Percentiles rank a stretch among this genome's conserved stretches.
Conservation (phyloP, 2,113 vertebrate species). For the Corythoichthys haematopterus region DNA sequence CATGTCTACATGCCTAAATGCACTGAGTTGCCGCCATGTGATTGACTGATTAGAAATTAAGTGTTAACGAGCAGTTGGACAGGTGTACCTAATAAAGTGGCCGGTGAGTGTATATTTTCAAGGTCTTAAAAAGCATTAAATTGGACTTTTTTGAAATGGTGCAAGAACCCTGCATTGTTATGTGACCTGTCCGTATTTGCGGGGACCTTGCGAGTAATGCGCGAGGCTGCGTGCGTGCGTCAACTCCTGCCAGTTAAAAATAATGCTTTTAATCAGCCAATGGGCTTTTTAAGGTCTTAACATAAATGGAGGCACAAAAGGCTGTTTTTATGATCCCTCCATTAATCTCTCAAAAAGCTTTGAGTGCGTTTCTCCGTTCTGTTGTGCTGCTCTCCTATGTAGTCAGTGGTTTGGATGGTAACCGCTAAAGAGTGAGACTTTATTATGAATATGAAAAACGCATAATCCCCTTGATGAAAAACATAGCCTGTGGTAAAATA, state of each 20-base stretch:
- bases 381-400: slow-evolving; percentile 2
- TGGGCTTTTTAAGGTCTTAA: slow-evolving; percentile 40
- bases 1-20: too few species aligned
- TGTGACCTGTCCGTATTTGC: slow-evolving; percentile 29
- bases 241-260: slow-evolving; percentile 33
- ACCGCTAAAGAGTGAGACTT: neutral
- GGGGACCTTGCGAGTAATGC: slow-evolving; percentile 12
- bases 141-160: too few species aligned
- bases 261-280: slow-evolving; percentile 58
- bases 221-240: too few species aligned
- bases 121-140: too few species aligned
- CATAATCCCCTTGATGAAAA: slow-evolving; percentile 7
- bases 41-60: too few species aligned
- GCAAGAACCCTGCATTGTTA: too few species aligned
- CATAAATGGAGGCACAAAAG: slow-evolving; percentile 40
- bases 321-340: slow-evolving; percentile 31
- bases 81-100: too few species aligned
- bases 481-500: slow-evolving; percentile 18
- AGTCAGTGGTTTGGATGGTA: neutral
- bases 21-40: too few species aligned
- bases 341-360: slow-evolving; percentile 24
- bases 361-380: neutral
- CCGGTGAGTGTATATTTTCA: too few species aligned
- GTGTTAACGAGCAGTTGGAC: too few species aligned
- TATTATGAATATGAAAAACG: slow-evolving; percentile 16